A percentile compares a stretch with the other conserved stretches of the same genome.
Evolutionary conservation across 2,888 invertebrate genomes (phyloP).

Genomic region (Epinotia bilunana): DNA sequence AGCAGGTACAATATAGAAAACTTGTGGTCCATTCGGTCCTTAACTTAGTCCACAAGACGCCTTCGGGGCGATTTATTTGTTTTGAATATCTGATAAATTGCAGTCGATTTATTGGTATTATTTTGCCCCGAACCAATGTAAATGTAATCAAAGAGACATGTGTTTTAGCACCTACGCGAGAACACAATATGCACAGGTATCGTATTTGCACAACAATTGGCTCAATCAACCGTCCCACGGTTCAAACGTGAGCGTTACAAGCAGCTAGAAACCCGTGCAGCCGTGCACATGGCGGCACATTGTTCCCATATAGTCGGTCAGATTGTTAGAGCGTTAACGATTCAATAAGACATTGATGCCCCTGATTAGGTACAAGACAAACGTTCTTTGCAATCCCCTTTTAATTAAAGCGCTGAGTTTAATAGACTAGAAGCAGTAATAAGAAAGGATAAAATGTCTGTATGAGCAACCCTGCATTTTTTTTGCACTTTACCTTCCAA

Average conservation of each 20-base stretch:
- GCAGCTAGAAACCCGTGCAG: slow-evolving; percentile 1
- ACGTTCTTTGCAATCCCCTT: no score
- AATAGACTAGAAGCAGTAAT: no score
- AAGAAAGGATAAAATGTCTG: no score
- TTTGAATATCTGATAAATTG: not conserved
- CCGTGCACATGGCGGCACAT: not conserved
- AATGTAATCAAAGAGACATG: not conserved
- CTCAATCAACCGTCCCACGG: slow-evolving; percentile 9
- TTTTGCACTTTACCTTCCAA: no score
- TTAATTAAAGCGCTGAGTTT: no score
- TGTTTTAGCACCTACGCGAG: not conserved
- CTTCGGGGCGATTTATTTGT: not conserved
- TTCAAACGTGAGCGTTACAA: slow-evolving; percentile 11
- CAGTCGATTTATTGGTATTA: not conserved
- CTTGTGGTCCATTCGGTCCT: no score
- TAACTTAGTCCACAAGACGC: not conserved
- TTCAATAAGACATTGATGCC: not conserved
- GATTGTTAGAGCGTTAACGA: not conserved
- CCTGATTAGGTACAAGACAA: not conserved
- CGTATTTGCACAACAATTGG: slow-evolving; percentile 36
- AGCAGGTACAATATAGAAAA: no score
- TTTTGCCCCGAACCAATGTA: not conserved
- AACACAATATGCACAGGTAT: not conserved
- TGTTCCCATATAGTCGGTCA: not conserved
- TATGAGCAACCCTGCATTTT: no score